These are phyloP conservation scores for Montipora sp. DNA, from an alignment of 64 coral and sea anemone species.

Conservation along the genomic window DNA sequence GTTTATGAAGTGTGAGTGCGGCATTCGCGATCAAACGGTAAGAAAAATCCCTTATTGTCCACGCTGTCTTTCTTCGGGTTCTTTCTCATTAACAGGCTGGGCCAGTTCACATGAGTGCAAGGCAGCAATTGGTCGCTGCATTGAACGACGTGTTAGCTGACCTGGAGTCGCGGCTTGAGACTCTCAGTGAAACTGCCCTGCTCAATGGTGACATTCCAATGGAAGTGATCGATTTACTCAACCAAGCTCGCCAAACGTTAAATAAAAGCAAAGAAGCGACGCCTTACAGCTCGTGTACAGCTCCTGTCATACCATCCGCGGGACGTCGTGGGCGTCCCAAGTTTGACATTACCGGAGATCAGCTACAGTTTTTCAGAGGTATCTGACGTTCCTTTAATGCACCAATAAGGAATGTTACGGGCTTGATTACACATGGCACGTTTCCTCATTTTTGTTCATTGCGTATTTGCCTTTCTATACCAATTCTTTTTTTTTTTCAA, in stretches of 20 bases:
- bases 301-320: not conserved
- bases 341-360: conserved; percentile 10
- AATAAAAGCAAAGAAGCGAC: not conserved
- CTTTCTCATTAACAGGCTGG: no score
- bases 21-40: no score
- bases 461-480: not conserved
- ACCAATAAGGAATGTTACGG: no score
- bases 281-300: not conserved
- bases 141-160: not conserved
- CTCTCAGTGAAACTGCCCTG: conserved; percentile 32
- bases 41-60: no score
- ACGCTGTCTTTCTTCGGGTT: no score
- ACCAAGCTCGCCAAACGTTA: conserved; percentile 19
- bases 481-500: no score
- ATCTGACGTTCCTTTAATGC: not conserved
- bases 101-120: not conserved
- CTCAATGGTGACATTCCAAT: conserved; percentile 45
- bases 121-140: not conserved
- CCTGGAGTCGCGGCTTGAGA: not conserved
- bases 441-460: not conserved
- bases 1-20: no score
- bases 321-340: conserved; percentile 3
- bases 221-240: conserved; percentile 56
- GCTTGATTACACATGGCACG: no score
- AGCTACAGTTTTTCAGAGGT: conserved; percentile 16